Base-by-base conservation (phyloP, 2,888 invertebrate species). In the Heliconius sara region DNA sequence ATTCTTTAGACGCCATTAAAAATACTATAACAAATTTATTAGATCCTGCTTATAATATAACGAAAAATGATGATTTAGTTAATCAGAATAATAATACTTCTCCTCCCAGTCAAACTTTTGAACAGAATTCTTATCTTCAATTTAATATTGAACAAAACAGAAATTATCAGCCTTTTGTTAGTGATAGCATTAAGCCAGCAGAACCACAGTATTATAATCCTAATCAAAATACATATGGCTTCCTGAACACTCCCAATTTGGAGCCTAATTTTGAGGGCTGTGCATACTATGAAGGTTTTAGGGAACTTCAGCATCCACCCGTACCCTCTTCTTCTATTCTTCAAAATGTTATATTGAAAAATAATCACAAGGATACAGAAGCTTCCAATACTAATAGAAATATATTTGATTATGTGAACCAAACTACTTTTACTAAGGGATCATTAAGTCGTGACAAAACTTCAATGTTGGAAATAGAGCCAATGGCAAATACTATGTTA, bases 1-100 rank as follows among this genome's bases (percentile, higher is more conserved):
- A 91, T 82, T 89, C 92, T 12, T 86, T 95, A 72, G 94, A 94
- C 86, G 93, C 95, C 19, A 94, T 94, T 86, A 95, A 93, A 86
- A 93, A 89, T 85, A 93, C 88, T 6, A 94, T 95, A 5, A 94
- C 95, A 0, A 94, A 93, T 0, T 95, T 95, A 84, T 95, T 95
- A 71, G 95, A 95, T 86, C 95, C 95, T 0, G 89, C 88, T 77
- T 95, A 91, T 79, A 94, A 93, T 85, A 88, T 88, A n/a, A 81
- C 82, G 22, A 90, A 89, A 85, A 84, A 85, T 12, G 88, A 89
- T 16, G 82, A 84, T 10, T 57, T 76, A 27, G 77, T 76, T 72
- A 68, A 80, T 60, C 85, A 86, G 63, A 86, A 87, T 65, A 72
- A 19, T 22, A 74, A 73, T 4, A 79, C 86, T 4, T 76, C 79